A percentile compares a stretch with the other conserved stretches of the same genome.
phyloP scores from a whole-genome alignment of 2,797 vertebrate genomes.

The Otolemur crassicaudatus region DNA sequence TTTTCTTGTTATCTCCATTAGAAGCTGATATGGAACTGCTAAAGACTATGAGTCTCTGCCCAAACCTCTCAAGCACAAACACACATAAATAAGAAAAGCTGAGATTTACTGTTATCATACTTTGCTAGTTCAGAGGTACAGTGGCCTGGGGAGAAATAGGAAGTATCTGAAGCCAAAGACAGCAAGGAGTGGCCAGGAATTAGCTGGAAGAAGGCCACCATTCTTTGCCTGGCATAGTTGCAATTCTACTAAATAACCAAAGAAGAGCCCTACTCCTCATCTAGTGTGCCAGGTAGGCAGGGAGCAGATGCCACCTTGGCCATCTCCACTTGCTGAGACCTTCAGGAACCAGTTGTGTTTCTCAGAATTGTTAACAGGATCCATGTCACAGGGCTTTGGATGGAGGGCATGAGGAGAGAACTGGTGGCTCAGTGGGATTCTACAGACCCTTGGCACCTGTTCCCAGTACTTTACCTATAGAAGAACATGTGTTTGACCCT shows the following conservation, averaged over 20 bases:
- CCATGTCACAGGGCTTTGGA: conserved; percentile 33
- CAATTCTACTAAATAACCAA: conserved; percentile 30
- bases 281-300: conserved; percentile 52
- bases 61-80: conserved; percentile 42
- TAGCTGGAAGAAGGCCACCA: conserved; percentile 62
- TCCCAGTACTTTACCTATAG: neutral
- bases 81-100: conserved; percentile 35
- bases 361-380: conserved; percentile 61
- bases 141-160: conserved; percentile 73
- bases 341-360: conserved; percentile 67
- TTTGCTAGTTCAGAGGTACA: conserved; percentile 70
- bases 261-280: conserved; percentile 55
- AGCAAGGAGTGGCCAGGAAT: conserved; percentile 70
- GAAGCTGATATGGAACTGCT: neutral
- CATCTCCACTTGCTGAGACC: conserved; percentile 60
- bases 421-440: neutral
- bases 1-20: neutral
- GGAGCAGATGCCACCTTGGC: conserved; percentile 61
- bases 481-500: neutral
- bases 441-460: neutral
- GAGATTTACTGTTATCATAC: conserved; percentile 64
- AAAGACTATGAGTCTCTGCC: neutral
- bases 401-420: neutral
- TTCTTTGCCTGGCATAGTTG: conserved; percentile 61
- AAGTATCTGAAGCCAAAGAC: conserved; percentile 70